phyloP scores from a whole-genome alignment of 2,888 invertebrate species.

The Chironomus riparius region DNA sequence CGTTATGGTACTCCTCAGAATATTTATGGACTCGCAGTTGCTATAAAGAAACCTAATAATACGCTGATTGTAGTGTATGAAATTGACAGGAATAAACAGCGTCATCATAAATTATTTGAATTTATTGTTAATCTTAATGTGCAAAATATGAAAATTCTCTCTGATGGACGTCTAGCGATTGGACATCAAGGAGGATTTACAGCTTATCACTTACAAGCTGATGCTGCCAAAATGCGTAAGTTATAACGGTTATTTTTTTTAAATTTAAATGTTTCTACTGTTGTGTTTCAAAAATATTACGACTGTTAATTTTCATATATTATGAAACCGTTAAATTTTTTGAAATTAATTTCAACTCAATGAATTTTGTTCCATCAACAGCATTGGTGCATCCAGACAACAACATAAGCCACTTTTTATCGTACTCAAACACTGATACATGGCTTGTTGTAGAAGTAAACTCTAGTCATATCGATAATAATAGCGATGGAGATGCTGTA shows the following conservation, averaged over 20 bases:
- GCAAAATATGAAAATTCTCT: slow-evolving; percentile 56
- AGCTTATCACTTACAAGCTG: slow-evolving; percentile 71
- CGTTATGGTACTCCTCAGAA: slow-evolving; percentile 43
- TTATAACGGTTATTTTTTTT: background rate
- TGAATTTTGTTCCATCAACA: slow-evolving; percentile 41
- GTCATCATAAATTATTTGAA: slow-evolving; percentile 74
- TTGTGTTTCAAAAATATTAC: too few relatives aligned
- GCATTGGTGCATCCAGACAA: slow-evolving; percentile 82
- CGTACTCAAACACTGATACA: slow-evolving; percentile 61
- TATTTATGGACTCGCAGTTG: slow-evolving; percentile 79
- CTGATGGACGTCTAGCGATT: slow-evolving; percentile 56
- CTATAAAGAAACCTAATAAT: slow-evolving; percentile 68
- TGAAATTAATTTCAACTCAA: too few relatives aligned
- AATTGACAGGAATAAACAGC: slow-evolving; percentile 74
- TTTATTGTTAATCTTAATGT: slow-evolving; percentile 67
- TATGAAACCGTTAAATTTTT: background rate
- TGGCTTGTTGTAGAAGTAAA: slow-evolving; percentile 28
- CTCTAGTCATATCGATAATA: slow-evolving; percentile 53
- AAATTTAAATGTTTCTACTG: too few relatives aligned
- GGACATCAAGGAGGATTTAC: slow-evolving; percentile 84
- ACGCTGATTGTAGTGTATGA: slow-evolving; percentile 68
- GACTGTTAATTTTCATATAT: too few relatives aligned
- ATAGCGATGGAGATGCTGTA: slow-evolving; percentile 44
- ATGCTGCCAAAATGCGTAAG: slow-evolving; percentile 55
- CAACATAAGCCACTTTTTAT: slow-evolving; percentile 68